phyloP scores from a whole-genome alignment of 2,113 vertebrate species.

The Rana temporaria region DNA sequence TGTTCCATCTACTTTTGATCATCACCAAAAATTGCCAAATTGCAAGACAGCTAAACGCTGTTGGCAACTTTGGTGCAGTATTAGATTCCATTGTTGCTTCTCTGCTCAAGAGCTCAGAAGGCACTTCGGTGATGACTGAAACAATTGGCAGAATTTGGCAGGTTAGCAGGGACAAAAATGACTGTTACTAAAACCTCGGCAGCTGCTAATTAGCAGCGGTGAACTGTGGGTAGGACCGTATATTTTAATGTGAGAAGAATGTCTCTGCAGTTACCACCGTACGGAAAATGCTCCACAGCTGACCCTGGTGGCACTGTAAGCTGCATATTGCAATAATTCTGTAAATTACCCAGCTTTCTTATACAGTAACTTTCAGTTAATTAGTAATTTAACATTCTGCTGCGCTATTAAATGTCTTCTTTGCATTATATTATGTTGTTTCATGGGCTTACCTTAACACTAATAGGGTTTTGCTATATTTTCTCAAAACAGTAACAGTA shows the following conservation, averaged over 20 bases:
- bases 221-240: constrained; percentile 82
- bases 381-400: constrained; percentile 88
- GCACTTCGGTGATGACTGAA: too few relatives aligned
- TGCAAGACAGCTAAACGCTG: too few relatives aligned
- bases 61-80: too few relatives aligned
- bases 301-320: constrained; percentile 81
- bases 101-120: too few relatives aligned
- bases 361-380: constrained; percentile 84
- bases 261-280: constrained; percentile 74
- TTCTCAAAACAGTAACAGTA: constrained; percentile 85
- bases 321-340: constrained; percentile 83
- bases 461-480: constrained; percentile 87
- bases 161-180: constrained; percentile 70
- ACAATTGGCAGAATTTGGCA: constrained; percentile 80
- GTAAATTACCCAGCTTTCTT: constrained; percentile 85
- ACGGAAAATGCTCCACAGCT: constrained; percentile 76
- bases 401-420: constrained; percentile 86
- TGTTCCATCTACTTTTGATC: too few relatives aligned
- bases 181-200: constrained; percentile 75
- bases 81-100: too few relatives aligned
- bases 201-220: constrained; percentile 83
- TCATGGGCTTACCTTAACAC: constrained; percentile 87
- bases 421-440: constrained; percentile 88
- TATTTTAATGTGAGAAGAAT: constrained; percentile 79
- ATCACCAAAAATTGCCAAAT: too few relatives aligned